Conservation (phyloP, 2,888 invertebrate species). For the Clostera curtula region DNA sequence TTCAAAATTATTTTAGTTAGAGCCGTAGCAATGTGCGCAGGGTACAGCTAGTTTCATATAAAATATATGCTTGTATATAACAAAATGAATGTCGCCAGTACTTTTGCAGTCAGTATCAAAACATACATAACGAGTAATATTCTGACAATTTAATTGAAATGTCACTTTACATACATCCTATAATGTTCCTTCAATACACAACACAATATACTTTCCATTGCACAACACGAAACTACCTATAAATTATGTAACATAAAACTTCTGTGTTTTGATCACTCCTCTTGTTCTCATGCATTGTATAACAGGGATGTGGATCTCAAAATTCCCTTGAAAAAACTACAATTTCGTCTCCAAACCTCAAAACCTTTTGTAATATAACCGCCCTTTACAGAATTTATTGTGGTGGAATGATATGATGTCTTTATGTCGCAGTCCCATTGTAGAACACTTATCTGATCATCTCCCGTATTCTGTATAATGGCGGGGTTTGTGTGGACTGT, state of each 20-base stretch:
- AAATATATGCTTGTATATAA: too few relatives aligned
- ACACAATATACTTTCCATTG: constrained; percentile 11
- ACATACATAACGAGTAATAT: too few relatives aligned
- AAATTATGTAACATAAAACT: constrained; percentile 40
- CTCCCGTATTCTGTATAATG: constrained; percentile 56
- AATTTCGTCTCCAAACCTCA: constrained; percentile 50
- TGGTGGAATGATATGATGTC: constrained; percentile 71
- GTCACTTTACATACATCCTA: too few relatives aligned
- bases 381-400: constrained; percentile 68
- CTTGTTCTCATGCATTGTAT: constrained; percentile 58
- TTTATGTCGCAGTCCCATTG: constrained; percentile 64
- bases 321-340: constrained; percentile 51
- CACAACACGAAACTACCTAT: constrained; percentile 32
- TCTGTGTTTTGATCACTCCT: constrained; percentile 67
- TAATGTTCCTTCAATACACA: constrained; percentile 10
- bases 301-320: constrained; percentile 43
- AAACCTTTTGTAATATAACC: constrained; percentile 62
- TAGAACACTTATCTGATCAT: constrained; percentile 69
- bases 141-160: too few relatives aligned
- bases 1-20: too few relatives aligned
- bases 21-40: too few relatives aligned
- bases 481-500: constrained; percentile 31
- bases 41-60: too few relatives aligned
- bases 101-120: too few relatives aligned
- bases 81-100: too few relatives aligned